A percentile compares a stretch with the other conserved stretches of the same genome.
Evolutionary conservation across 2,113 vertebrate genomes (phyloP).

Genomic region (Xiphias gladius): DNA sequence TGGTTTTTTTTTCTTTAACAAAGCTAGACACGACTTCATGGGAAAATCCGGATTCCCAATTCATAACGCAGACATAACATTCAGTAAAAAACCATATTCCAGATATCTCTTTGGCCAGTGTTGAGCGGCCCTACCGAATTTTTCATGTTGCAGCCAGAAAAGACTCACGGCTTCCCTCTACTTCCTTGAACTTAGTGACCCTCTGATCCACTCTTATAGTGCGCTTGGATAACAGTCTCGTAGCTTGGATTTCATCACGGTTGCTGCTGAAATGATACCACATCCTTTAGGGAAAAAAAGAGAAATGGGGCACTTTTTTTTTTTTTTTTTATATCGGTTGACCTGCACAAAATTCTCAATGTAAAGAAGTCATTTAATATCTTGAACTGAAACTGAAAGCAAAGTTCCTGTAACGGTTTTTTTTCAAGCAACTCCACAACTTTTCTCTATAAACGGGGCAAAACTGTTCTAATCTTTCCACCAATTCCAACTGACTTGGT

Average conservation of each 20-base stretch:
- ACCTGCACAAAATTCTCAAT: not conserved
- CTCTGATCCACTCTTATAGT: slow-evolving; percentile 22
- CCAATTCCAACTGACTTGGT: too few relatives aligned
- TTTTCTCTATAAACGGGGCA: too few relatives aligned
- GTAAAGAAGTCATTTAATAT: slow-evolving; percentile 8
- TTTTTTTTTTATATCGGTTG: not conserved
- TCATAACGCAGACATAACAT: slow-evolving; percentile 12
- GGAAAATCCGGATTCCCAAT: not conserved
- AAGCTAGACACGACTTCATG: not conserved
- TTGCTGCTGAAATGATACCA: slow-evolving; percentile 44
- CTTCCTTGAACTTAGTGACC: slow-evolving; percentile 16
- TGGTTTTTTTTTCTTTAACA: not conserved
- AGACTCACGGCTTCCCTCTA: not conserved
- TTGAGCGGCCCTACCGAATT: not conserved
- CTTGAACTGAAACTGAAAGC: not conserved
- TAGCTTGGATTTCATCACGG: slow-evolving; percentile 56
- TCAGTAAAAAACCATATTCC: not conserved
- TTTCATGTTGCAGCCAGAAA: slow-evolving; percentile 28
- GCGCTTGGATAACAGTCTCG: slow-evolving; percentile 14
- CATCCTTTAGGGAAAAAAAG: slow-evolving; percentile 23
- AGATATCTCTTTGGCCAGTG: not conserved
- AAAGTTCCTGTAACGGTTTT: not conserved
- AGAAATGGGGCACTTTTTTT: not conserved
- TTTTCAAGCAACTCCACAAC: not conserved
- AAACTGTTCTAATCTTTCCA: too few relatives aligned